phyloP scores from a whole-genome alignment of 2,888 invertebrate genomes.

The Lochmaea capreae region DNA sequence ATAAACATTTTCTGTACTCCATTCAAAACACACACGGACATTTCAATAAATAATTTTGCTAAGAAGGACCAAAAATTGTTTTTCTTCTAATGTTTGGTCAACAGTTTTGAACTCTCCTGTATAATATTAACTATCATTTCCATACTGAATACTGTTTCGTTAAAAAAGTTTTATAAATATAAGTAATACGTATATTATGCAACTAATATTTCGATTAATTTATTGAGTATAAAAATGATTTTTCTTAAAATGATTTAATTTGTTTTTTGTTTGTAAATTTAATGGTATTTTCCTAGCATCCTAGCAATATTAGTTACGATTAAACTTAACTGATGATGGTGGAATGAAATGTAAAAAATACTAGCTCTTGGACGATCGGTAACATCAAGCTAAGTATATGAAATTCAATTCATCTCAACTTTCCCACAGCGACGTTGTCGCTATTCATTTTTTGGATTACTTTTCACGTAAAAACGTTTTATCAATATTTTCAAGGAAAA shows the following conservation, averaged over 20 bases:
- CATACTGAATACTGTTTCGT: slow-evolving; percentile 45
- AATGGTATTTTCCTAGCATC: slow-evolving; percentile 29
- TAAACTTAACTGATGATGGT: slow-evolving; percentile 23
- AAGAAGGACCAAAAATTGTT: slow-evolving; percentile 56
- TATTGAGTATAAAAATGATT: slow-evolving; percentile 45
- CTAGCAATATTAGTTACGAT: slow-evolving; percentile 37
- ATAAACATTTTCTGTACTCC: slow-evolving; percentile 69
- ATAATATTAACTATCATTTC: slow-evolving; percentile 39
- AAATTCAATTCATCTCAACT: slow-evolving; percentile 31
- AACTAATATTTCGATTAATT: slow-evolving; percentile 33
- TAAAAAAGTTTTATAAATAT: slow-evolving; percentile 39
- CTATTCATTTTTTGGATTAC: no score
- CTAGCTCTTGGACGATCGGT: slow-evolving; percentile 41
- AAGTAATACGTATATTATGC: slow-evolving; percentile 26
- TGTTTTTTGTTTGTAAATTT: slow-evolving; percentile 13
- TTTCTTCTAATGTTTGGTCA: slow-evolving; percentile 61
- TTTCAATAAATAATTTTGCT: slow-evolving; percentile 61
- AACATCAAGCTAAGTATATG: slow-evolving; percentile 41
- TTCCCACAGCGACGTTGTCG: background rate
- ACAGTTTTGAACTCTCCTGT: slow-evolving; percentile 50
- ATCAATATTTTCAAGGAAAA: slow-evolving; percentile 1
- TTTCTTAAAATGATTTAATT: slow-evolving; percentile 19
- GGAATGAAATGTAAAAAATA: slow-evolving; percentile 27
- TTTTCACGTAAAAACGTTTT: background rate
- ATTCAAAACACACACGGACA: slow-evolving; percentile 72